Percentiles rank a stretch among this genome's conserved stretches.
Evolutionary conservation across 2,797 vertebrate species (phyloP).

Genomic region (Thalassophryne amazonica): DNA sequence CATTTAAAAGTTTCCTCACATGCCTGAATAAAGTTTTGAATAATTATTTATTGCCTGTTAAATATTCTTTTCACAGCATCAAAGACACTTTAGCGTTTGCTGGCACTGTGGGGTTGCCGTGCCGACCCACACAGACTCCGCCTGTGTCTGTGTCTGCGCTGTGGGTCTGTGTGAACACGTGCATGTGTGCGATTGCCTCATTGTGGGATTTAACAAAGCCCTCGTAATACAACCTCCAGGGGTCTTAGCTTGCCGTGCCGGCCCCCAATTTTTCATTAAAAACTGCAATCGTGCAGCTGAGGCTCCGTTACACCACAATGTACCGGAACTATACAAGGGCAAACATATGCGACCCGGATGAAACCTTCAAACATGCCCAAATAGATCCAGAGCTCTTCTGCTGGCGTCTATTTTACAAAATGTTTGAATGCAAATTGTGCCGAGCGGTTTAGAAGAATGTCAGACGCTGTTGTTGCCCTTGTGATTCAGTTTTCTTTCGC

Average conservation of each 20-base stretch:
- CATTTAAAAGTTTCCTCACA: slow-evolving; percentile 12
- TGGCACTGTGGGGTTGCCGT: slow-evolving; percentile 23
- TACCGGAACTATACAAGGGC: slow-evolving; percentile 74
- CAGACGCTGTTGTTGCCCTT: slow-evolving; percentile 40
- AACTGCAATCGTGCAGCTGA: slow-evolving; percentile 80
- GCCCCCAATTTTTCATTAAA: slow-evolving; percentile 82
- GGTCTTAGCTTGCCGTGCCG: slow-evolving; percentile 78
- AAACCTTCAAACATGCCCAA: slow-evolving; percentile 68
- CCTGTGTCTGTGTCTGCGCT: slow-evolving; percentile 7
- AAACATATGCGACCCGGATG: slow-evolving; percentile 78
- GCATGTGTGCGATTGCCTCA: slow-evolving; percentile 36
- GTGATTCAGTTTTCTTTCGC: slow-evolving; percentile 19
- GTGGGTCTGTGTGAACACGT: background rate
- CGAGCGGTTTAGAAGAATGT: slow-evolving; percentile 33
- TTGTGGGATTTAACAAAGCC: slow-evolving; percentile 80
- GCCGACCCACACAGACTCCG: too few relatives aligned
- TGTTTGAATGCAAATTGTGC: slow-evolving; percentile 77
- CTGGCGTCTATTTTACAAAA: slow-evolving; percentile 58
- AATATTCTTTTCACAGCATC: slow-evolving; percentile 17
- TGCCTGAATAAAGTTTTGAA: slow-evolving; percentile 16
- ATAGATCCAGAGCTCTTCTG: slow-evolving; percentile 65
- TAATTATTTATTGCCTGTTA: slow-evolving; percentile 3
- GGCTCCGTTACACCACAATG: slow-evolving; percentile 80
- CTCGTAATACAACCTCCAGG: slow-evolving; percentile 75
- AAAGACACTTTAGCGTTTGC: slow-evolving; percentile 23